phyloP scores from a whole-genome alignment of 2,113 vertebrate species.

The Dipodomys spectabilis region DNA sequence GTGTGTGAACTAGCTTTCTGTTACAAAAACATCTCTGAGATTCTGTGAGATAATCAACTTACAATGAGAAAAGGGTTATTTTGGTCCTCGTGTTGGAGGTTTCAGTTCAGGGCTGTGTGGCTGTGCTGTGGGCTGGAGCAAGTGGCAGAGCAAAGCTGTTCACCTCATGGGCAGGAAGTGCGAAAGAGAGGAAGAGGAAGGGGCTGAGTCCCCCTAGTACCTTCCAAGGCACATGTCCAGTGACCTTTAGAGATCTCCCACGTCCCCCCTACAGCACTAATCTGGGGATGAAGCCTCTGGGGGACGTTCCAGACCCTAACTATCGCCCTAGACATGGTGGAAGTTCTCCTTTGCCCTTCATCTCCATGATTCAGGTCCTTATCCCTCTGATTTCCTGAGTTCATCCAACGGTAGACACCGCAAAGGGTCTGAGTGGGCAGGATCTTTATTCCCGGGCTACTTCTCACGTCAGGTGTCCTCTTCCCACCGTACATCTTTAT shows the following conservation, averaged over 20 bases:
- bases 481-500: too few relatives aligned
- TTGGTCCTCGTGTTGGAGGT: not conserved
- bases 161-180: not conserved
- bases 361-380: not conserved
- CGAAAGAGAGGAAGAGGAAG: not conserved
- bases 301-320: not conserved
- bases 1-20: not conserved
- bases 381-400: not conserved
- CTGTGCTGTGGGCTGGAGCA: not conserved
- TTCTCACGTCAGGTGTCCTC: not conserved
- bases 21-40: not conserved
- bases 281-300: not conserved
- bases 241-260: not conserved
- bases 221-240: not conserved
- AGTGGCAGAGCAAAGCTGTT: not conserved
- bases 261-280: not conserved
- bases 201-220: not conserved
- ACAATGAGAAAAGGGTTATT: not conserved
- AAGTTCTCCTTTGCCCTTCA: not conserved
- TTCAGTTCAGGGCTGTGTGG: too few relatives aligned
- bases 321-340: too few relatives aligned
- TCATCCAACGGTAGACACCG: not conserved
- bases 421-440: accelerated
- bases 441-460: not conserved
- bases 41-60: not conserved